phyloP scores from a whole-genome alignment of 2,888 invertebrate genomes.

The Eupithecia subfuscata region DNA sequence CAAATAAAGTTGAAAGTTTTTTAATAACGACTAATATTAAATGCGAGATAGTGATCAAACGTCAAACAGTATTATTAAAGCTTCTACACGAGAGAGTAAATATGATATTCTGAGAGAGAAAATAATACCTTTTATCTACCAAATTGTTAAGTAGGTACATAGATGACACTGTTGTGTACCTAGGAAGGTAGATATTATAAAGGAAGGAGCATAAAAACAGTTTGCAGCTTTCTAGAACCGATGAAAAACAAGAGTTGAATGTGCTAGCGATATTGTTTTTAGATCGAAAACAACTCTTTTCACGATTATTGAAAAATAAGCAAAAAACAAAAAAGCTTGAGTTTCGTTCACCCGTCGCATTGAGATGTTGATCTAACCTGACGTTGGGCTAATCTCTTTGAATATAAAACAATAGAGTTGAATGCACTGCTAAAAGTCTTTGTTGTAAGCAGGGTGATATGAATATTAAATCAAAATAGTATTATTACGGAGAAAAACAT shows the following conservation, averaged over 20 bases:
- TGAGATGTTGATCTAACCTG: slow-evolving; percentile 30
- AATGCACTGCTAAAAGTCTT: slow-evolving; percentile 27
- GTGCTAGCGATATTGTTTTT: slow-evolving; percentile 26
- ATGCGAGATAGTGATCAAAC: background rate
- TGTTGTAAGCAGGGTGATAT: background rate
- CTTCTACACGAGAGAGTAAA: too few relatives aligned
- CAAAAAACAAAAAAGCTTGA: slow-evolving; percentile 17
- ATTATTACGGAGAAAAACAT: background rate
- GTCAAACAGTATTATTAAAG: too few relatives aligned
- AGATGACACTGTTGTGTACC: too few relatives aligned
- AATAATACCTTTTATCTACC: too few relatives aligned
- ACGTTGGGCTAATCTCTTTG: slow-evolving; percentile 15
- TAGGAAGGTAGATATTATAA: background rate
- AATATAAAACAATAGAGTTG: slow-evolving; percentile 31
- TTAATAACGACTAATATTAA: background rate
- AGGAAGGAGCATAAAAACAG: background rate
- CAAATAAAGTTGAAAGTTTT: background rate
- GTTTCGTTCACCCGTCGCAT: slow-evolving; percentile 25
- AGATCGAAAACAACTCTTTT: slow-evolving; percentile 27
- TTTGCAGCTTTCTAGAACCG: background rate
- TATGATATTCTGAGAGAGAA: too few relatives aligned
- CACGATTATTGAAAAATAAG: slow-evolving; percentile 30
- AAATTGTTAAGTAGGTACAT: too few relatives aligned
- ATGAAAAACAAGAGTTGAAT: slow-evolving; percentile 30
- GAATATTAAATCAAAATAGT: slow-evolving; percentile 6